Evolutionary conservation across 2,888 invertebrate genomes (phyloP).

Genomic region (Synanthedon myopaeformis): DNA sequence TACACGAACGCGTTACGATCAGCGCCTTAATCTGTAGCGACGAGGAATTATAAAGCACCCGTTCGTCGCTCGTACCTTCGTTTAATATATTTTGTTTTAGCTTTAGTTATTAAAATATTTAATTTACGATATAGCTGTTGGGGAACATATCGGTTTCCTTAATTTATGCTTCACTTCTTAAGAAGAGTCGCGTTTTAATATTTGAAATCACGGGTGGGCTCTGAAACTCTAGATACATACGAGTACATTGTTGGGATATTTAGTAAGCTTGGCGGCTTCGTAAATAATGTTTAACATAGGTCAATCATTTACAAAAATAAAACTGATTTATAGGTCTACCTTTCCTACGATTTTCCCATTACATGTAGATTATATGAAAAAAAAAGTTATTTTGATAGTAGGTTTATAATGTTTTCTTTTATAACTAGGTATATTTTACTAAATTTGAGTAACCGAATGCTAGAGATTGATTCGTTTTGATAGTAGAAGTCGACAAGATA

Average conservation of each 20-base stretch:
- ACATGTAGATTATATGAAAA: too few species aligned
- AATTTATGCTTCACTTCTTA: conserved; percentile 43
- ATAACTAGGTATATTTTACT: too few species aligned
- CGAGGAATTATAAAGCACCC: conserved; percentile 5
- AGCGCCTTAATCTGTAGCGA: conserved; percentile 25
- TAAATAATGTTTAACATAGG: background rate
- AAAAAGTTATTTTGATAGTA: too few species aligned
- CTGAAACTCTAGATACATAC: conserved; percentile 9
- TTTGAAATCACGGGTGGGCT: conserved; percentile 47
- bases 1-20: conserved; percentile 38
- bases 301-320: too few species aligned
- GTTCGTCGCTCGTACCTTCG: conserved; percentile 9
- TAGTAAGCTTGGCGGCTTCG: background rate
- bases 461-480: too few species aligned
- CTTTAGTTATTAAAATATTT: conserved; percentile 44
- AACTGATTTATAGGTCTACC: too few species aligned
- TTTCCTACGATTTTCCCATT: too few species aligned
- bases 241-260: background rate
- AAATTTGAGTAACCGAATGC: too few species aligned
- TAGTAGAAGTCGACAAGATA: too few species aligned
- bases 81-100: conserved; percentile 45
- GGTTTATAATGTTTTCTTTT: too few species aligned
- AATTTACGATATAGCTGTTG: conserved; percentile 34
- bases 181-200: conserved; percentile 36
- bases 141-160: conserved; percentile 44